These are phyloP conservation scores for Sterrhoptilus dennistouni DNA, from an alignment of 2,113 vertebrate species.

Conservation along the genomic window DNA sequence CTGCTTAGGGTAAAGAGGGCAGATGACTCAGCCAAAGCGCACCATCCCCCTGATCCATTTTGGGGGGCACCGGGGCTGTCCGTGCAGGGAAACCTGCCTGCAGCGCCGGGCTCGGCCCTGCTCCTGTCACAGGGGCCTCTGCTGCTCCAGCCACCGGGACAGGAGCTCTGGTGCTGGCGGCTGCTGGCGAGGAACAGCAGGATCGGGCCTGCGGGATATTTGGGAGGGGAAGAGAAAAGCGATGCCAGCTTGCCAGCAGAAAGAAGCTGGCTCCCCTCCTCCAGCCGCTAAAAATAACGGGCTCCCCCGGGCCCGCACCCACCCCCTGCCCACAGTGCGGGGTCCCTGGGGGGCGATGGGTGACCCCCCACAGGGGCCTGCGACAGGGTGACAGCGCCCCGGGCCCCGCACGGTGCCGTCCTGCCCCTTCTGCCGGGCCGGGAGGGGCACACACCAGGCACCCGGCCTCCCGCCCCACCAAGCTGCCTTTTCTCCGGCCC, in stretches of 20 bases:
- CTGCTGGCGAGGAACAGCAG: not conserved
- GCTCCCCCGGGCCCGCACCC: not conserved
- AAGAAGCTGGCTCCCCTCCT: constrained; percentile 12
- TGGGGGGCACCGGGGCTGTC: not conserved
- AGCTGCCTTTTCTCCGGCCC: not conserved
- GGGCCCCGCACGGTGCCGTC: not conserved
- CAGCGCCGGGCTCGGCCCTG: rapidly evolving
- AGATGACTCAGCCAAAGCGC: constrained; percentile 47
- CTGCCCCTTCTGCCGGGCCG: not conserved
- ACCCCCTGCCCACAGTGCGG: not conserved
- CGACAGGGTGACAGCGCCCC: not conserved
- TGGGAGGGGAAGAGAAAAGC: not conserved
- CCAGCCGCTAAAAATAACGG: constrained; percentile 36
- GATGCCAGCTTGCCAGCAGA: not conserved
- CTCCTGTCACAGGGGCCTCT: not conserved
- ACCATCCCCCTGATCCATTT: not conserved
- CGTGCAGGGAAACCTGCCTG: not conserved
- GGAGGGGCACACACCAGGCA: no score
- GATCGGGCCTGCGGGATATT: not conserved
- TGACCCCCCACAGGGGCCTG: not conserved
- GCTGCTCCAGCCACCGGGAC: rapidly evolving
- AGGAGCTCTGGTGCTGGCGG: not conserved
- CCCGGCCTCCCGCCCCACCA: not conserved
- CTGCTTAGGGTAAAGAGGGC: not conserved
- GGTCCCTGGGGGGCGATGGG: not conserved